Evolutionary conservation across 2,888 invertebrate species (phyloP), one percentile per base, ranked within the genome.

Genomic region (Helobdella robusta): DNA sequence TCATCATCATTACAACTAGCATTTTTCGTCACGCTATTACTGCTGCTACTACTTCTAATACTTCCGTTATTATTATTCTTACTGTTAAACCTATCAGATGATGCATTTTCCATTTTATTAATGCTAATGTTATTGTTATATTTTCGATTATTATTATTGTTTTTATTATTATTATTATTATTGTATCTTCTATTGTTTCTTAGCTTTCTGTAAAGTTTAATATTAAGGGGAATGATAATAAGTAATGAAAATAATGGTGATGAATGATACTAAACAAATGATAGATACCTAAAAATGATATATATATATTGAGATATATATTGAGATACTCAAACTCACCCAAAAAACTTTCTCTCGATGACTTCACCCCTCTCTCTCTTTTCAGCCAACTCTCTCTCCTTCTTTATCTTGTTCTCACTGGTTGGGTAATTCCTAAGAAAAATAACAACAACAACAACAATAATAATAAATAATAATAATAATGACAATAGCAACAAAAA

Each of bases 291-390:
- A 15, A 40, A 40, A 15, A 40, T 40, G 15, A 40, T 40, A 40
- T 11, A 8, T 40, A 40, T 40, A 40, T 40, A 40, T 11, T 40
- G 15, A 15, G 15, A 40, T 40, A 40, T 4, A 35, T 35, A 23
- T 32, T 46, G 8, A 50, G 23, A 52, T 2, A 18, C 8, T 18
- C 35, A 28, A 59, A 65, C 60, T 65, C 20, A 73, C 72, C 74
- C 73, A 68, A 74, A 72, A 28, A 73, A 71, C 70, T 77, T 77
- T 2, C 74, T 76, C 60, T 77, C 74, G 15, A 80, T 66, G 0
- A 78, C 73, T 81, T 90, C 89, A 30, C 91, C 91, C 68, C 89
- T 83, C 68, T 86, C 83, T 63, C 84, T 74, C 75, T 85, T 86
- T 74, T 88, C 89, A 68, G 84, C 83, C 36, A 82, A 80, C 68